phyloP scores from a whole-genome alignment of 2,797 vertebrate genomes.

The Neostethus bicornis region DNA sequence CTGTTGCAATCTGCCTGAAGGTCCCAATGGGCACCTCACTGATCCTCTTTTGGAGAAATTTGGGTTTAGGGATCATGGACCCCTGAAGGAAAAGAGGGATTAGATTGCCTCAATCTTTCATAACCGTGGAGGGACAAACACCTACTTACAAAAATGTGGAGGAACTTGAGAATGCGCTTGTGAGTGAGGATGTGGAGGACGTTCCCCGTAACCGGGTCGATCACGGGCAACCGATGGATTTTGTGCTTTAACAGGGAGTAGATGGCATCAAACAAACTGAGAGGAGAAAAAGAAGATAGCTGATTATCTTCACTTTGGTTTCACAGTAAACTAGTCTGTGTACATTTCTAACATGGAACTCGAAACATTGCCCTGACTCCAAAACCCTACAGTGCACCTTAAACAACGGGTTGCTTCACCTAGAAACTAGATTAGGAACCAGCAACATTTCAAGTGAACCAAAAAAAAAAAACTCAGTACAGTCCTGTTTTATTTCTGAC shows the following conservation, averaged over 20 bases:
- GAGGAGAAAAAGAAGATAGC: slow-evolving; percentile 23
- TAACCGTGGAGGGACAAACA: neutral
- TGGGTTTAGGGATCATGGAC: slow-evolving; percentile 87
- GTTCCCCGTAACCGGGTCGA: slow-evolving; percentile 95
- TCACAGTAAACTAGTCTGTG: too few species aligned
- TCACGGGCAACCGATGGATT: slow-evolving; percentile 96
- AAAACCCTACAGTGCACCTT: too few species aligned
- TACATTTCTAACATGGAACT: too few species aligned
- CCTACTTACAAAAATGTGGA: slow-evolving; percentile 93
- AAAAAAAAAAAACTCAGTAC: too few species aligned
- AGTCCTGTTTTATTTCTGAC: too few species aligned
- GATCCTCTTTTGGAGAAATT: slow-evolving; percentile 87
- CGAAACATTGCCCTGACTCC: too few species aligned
- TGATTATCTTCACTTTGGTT: too few species aligned
- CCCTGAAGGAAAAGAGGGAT: slow-evolving; percentile 69
- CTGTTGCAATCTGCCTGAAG: slow-evolving; percentile 86
- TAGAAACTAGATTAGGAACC: too few species aligned
- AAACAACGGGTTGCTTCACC: too few species aligned
- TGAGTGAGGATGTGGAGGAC: slow-evolving; percentile 99
- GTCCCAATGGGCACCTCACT: slow-evolving; percentile 89
- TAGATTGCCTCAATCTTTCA: neutral
- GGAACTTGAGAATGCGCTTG: slow-evolving; percentile 99
- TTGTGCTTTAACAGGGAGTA: slow-evolving; percentile 98
- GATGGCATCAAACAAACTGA: slow-evolving; percentile 96
- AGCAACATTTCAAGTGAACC: too few species aligned